phyloP scores from a whole-genome alignment of 2,113 vertebrate genomes.

The Planiliza haematocheilus region DNA sequence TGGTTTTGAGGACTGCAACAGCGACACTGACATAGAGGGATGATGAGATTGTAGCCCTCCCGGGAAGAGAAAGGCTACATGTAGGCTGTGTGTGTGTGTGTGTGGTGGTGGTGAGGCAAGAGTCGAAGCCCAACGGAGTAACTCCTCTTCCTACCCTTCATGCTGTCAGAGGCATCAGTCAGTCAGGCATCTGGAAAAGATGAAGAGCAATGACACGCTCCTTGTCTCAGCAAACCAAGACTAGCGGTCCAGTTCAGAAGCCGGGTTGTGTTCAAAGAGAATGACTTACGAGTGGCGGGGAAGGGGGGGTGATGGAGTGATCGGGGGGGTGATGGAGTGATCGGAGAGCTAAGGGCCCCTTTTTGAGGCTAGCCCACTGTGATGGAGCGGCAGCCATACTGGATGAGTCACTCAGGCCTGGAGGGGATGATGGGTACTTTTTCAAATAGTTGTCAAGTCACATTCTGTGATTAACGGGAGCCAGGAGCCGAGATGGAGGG shows the following conservation, averaged over 20 bases:
- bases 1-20: constrained; percentile 44
- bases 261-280: constrained; percentile 1
- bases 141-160: constrained; percentile 25
- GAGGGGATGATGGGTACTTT: constrained; percentile 58
- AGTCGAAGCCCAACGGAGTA: constrained; percentile 16
- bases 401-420: constrained; percentile 69
- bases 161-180: constrained; percentile 64
- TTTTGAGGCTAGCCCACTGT: constrained; percentile 48
- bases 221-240: constrained; percentile 34
- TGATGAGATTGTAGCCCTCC: constrained; percentile 67
- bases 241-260: constrained; percentile 39
- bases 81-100: constrained; percentile 14
- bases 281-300: constrained; percentile 52
- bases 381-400: constrained; percentile 73
- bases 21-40: constrained; percentile 64
- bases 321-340: constrained; percentile 55
- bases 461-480: constrained; percentile 68
- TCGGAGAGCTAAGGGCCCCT: constrained; percentile 39
- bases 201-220: constrained; percentile 36
- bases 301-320: constrained; percentile 5
- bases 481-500: constrained; percentile 38
- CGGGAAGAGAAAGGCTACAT: constrained; percentile 40
- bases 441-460: constrained; percentile 69
- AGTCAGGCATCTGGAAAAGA: constrained; percentile 29
- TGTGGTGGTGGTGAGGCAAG: constrained; percentile 1